These are phyloP conservation scores for Varroa destructor DNA, from an alignment of 1,140 invertebrate genomes.

Conservation along the genomic window DNA sequence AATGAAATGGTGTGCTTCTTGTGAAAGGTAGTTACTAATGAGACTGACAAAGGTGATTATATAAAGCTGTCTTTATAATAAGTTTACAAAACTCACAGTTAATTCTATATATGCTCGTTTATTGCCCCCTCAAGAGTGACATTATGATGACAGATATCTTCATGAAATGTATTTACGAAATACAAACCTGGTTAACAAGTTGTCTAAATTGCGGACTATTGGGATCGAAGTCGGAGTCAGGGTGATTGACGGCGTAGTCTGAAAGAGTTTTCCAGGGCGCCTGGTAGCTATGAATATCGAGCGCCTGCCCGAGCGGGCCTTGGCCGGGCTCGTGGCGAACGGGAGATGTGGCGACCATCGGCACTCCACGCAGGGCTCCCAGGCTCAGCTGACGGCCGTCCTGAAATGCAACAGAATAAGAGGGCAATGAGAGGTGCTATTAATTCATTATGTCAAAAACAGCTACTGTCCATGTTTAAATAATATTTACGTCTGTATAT, in stretches of 20 bases:
- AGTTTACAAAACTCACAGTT: too few relatives aligned
- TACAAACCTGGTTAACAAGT: slow-evolving; percentile 72
- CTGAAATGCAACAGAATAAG: slow-evolving; percentile 44
- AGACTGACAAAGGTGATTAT: too few relatives aligned
- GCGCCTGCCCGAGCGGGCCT: slow-evolving; percentile 50
- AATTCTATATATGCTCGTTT: too few relatives aligned
- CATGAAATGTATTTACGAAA: too few relatives aligned
- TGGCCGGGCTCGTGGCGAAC: slow-evolving; percentile 76
- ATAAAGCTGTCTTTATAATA: too few relatives aligned
- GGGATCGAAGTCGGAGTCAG: slow-evolving; percentile 74
- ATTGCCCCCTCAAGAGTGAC: too few relatives aligned
- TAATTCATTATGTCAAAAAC: background rate
- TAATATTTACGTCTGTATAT: too few relatives aligned
- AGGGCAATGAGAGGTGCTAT: slow-evolving; percentile 3
- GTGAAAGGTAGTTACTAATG: too few relatives aligned
- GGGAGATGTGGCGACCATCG: slow-evolving; percentile 87
- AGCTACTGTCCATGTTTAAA: too few relatives aligned
- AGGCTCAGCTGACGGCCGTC: slow-evolving; percentile 82
- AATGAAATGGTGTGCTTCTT: too few relatives aligned
- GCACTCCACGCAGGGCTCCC: slow-evolving; percentile 81
- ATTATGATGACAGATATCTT: too few relatives aligned
- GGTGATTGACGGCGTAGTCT: slow-evolving; percentile 78
- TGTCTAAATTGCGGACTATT: slow-evolving; percentile 84
- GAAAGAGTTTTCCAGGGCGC: slow-evolving; percentile 91
- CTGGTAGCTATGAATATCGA: slow-evolving; percentile 88